Conservation (phyloP, 2,888 invertebrate genomes). For the Pemphredon lugubris region DNA sequence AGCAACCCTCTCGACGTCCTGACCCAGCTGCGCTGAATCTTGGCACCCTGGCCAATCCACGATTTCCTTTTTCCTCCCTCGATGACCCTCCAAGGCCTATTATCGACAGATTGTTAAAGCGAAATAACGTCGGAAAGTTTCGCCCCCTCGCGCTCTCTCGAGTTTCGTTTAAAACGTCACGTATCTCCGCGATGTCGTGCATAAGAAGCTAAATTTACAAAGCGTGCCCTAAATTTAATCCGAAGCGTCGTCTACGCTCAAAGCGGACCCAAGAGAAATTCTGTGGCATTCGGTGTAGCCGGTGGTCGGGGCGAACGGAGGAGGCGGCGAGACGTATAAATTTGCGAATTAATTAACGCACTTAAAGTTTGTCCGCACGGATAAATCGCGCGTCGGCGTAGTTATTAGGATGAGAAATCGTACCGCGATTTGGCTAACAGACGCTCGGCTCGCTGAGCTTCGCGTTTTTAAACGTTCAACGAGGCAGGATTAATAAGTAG, state of each 20-base stretch:
- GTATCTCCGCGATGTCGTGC: slow-evolving; percentile 37
- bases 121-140: slow-evolving; percentile 37
- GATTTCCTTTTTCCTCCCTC: slow-evolving; percentile 54
- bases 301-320: too few relatives aligned
- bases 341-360: too few relatives aligned
- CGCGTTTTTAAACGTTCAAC: too few relatives aligned
- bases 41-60: slow-evolving; percentile 68
- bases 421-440: too few relatives aligned
- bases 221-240: slow-evolving; percentile 33
- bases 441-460: too few relatives aligned
- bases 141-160: not conserved
- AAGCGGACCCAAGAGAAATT: not conserved
- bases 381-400: too few relatives aligned
- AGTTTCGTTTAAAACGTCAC: slow-evolving; percentile 41
- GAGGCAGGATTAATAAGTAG: too few relatives aligned
- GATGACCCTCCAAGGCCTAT: slow-evolving; percentile 55
- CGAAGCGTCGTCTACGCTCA: not conserved
- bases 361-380: too few relatives aligned
- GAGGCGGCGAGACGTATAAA: too few relatives aligned
- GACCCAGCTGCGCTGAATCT: slow-evolving; percentile 60
- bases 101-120: slow-evolving; percentile 56
- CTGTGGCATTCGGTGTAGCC: too few relatives aligned
- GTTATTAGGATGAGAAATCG: too few relatives aligned
- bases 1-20: slow-evolving; percentile 63
- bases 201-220: slow-evolving; percentile 43